Base-by-base conservation (phyloP, 1,140 invertebrate genomes). In the Ips typographus region DNA sequence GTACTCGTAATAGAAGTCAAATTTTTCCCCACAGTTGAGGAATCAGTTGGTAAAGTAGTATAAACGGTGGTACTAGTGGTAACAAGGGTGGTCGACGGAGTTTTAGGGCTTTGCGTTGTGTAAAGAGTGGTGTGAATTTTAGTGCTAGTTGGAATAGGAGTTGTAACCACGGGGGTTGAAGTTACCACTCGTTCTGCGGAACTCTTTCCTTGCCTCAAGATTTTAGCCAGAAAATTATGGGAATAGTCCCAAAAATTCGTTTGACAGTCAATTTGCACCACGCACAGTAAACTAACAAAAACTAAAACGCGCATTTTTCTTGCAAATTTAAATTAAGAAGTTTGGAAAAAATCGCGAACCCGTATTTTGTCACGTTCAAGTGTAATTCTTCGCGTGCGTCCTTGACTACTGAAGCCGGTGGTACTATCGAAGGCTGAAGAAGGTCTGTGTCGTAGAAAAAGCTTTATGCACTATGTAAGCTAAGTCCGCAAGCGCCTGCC, bases 241-340 rank as follows among this genome's bases (percentile, higher is more conserved):
- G 77, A 75, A 62, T 76, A 75, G 51, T 77, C 73, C 78, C 78
- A 80, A 57, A 78, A 77, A 67, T 78, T 77, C 40, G 73, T 69
- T 6, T 77, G 70, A 37, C 72, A 73, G 4, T 72, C 62, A 40
- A 71, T 62, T 6, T 77, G 70, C 37, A 73, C 72, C 42, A 71
- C 63, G 56, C 75, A 71, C 74, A 77, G 67, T 40, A 78, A 63
- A 39, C 69, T 58, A 8, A 78, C 51, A 8, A 78, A 55, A 40
- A 74, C 63, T n/a, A 74, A n/a, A 53, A 72, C 70, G 49, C 74
- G 75, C 77, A 78, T 78, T 60, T 72, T 78, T 42, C 40, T 38
- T 57, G 49, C 8, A 22, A 51, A n/a, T 4, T 52, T 43, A 6
- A n/a, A 42, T 55, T 68, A 57, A 65, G 71, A 68, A 62, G 49